phyloP scores from a whole-genome alignment of 2,113 vertebrate species.

The Corynorhinus townsendii region DNA sequence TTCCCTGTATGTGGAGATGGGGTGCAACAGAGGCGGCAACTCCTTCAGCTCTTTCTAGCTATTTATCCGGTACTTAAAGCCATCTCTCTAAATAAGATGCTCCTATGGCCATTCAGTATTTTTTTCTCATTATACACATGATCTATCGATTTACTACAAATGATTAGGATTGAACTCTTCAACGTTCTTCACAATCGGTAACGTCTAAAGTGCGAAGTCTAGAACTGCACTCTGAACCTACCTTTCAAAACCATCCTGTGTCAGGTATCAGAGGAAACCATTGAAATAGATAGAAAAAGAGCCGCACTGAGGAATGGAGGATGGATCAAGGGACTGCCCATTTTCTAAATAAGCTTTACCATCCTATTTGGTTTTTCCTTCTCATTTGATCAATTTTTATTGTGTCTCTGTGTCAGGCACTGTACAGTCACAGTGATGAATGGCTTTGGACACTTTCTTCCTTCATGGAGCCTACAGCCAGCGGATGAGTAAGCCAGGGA shows the following conservation, averaged over 20 bases:
- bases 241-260: not conserved
- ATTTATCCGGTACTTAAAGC: not conserved
- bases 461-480: too few relatives aligned
- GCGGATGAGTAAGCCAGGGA: not conserved
- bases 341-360: not conserved
- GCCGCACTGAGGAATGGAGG: too few relatives aligned
- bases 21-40: too few relatives aligned
- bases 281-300: not conserved
- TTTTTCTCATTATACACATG: not conserved
- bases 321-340: not conserved
- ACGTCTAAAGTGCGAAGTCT: not conserved
- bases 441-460: not conserved
- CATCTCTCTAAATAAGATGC: not conserved
- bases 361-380: not conserved
- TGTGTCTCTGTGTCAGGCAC: not conserved
- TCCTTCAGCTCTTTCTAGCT: not conserved
- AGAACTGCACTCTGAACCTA: not conserved
- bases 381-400: not conserved
- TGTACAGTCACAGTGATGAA: not conserved
- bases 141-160: not conserved
- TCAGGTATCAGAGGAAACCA: not conserved
- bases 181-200: not conserved
- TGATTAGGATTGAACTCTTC: not conserved
- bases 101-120: not conserved
- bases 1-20: not conserved